Evolutionary conservation across 2,888 invertebrate genomes (phyloP).

Genomic region (Rhogogaster chlorosoma): DNA sequence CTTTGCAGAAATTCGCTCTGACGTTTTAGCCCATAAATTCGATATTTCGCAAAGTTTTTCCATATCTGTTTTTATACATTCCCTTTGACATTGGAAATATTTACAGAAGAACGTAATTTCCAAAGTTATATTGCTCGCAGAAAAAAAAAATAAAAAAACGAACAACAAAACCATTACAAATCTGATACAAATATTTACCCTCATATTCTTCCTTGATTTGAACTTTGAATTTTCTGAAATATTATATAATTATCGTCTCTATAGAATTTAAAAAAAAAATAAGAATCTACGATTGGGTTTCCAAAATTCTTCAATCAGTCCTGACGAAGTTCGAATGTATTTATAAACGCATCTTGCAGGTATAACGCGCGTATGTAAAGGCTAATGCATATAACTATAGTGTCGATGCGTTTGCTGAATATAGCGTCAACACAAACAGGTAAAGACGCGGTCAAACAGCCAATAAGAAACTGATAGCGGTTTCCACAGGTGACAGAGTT

Average conservation of each 20-base stretch:
- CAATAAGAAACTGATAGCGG: conserved; percentile 40
- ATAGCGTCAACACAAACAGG: not conserved
- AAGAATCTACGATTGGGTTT: not conserved
- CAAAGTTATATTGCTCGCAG: no score
- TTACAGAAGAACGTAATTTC: no score
- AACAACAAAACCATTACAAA: no score
- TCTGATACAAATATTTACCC: no score
- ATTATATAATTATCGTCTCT: not conserved
- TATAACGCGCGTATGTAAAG: not conserved
- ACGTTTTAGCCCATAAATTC: not conserved
- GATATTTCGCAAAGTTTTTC: not conserved
- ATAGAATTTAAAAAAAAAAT: not conserved
- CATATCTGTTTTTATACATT: not conserved
- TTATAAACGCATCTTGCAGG: not conserved
- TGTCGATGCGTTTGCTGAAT: not conserved
- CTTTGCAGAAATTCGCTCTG: not conserved
- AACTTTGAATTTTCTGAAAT: not conserved
- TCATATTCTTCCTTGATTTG: no score
- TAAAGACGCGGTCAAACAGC: conserved; percentile 22
- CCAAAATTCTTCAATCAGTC: not conserved
- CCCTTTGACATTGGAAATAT: no score
- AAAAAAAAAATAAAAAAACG: no score
- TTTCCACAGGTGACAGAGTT: conserved; percentile 35
- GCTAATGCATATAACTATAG: not conserved
- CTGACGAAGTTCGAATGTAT: not conserved